Percentiles rank a stretch among this genome's conserved stretches.
phyloP scores from a whole-genome alignment of 2,888 invertebrate genomes.

The Pristionchus maxplancki region DNA sequence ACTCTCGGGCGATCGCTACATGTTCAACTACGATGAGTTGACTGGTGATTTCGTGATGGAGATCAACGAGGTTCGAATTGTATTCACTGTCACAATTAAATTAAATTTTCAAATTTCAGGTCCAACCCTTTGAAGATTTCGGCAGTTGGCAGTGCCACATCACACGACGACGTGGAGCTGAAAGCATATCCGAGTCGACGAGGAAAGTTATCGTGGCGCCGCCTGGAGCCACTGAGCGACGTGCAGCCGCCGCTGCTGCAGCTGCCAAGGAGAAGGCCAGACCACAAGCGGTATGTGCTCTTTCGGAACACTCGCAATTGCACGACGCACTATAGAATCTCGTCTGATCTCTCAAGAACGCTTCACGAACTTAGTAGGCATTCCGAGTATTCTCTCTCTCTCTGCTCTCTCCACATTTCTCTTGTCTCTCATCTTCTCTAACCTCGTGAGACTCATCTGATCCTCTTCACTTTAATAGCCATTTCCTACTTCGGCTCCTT shows the following conservation, averaged over 20 bases:
- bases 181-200: background rate
- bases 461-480: conserved; percentile 35
- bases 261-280: conserved; percentile 6
- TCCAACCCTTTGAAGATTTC: conserved; percentile 54
- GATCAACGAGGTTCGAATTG: conserved; percentile 59
- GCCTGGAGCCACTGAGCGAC: background rate
- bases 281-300: background rate
- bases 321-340: background rate
- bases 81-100: background rate
- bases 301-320: background rate
- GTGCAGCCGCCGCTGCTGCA: background rate
- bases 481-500: conserved; percentile 36
- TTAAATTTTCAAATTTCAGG: background rate
- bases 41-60: conserved; percentile 70
- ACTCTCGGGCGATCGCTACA: conserved; percentile 64
- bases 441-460: background rate
- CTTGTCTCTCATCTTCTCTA: background rate
- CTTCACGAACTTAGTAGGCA: background rate
- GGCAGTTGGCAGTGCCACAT: conserved; percentile 69
- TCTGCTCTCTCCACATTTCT: background rate
- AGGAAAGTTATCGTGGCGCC: conserved; percentile 12
- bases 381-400: background rate
- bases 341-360: background rate
- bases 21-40: conserved; percentile 69
- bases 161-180: conserved; percentile 60